Conservation (phyloP, 2,888 invertebrate species). For the Phengaris alcon region DNA sequence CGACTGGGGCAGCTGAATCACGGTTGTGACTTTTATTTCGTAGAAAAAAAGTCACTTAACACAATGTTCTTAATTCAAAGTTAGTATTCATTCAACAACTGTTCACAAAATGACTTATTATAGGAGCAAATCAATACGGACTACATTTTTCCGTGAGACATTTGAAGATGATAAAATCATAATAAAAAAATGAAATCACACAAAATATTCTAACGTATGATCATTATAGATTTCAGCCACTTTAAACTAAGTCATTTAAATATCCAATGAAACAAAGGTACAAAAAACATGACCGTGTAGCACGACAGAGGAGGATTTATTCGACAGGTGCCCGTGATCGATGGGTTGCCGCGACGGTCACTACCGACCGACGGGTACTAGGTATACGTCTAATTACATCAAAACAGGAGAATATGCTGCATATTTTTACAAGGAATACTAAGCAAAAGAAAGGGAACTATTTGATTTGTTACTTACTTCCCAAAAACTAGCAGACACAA, state of each 20-base stretch:
- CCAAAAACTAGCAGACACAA: too few species aligned
- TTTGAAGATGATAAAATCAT: background rate
- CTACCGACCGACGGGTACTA: conserved; percentile 49
- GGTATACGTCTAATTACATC: conserved; percentile 29
- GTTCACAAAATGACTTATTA: too few species aligned
- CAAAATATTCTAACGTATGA: background rate
- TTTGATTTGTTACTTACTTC: too few species aligned
- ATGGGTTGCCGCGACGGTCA: conserved; percentile 65
- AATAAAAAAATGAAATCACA: background rate
- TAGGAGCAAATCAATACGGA: too few species aligned
- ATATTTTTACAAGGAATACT: too few species aligned
- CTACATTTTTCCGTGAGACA: too few species aligned
- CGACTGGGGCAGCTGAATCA: conserved; percentile 40
- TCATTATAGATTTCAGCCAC: background rate
- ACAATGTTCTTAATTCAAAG: background rate
- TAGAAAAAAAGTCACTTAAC: conserved; percentile 18
- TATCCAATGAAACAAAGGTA: background rate
- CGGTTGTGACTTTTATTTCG: conserved; percentile 31
- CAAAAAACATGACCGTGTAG: conserved; percentile 43
- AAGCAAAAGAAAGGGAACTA: too few species aligned
- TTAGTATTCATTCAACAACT: background rate
- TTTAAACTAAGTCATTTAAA: background rate
- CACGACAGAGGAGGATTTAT: conserved; percentile 59
- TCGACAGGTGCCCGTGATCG: conserved; percentile 69
- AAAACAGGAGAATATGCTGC: background rate